phyloP scores from a whole-genome alignment of 2,797 vertebrate species.

The Loriculus beryllinus region DNA sequence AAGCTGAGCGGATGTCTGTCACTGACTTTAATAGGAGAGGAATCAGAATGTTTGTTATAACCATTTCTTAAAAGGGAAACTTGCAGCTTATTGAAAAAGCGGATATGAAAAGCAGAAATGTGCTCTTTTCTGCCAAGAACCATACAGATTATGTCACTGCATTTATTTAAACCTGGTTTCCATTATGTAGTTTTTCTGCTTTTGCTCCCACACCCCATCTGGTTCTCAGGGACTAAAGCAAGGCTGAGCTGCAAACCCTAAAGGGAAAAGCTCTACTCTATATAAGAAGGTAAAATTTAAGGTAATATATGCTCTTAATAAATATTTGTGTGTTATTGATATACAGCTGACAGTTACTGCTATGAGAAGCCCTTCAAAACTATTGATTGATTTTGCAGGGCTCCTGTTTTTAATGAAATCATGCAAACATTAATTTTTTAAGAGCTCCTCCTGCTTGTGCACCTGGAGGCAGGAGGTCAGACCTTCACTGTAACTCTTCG shows the following conservation, averaged over 20 bases:
- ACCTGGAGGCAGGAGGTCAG: background rate
- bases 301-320: background rate
- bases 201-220: accelerated
- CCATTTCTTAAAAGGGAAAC: constrained; percentile 55
- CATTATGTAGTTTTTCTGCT: background rate
- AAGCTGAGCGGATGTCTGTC: background rate
- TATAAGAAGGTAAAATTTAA: background rate
- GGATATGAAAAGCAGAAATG: constrained; percentile 36
- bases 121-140: constrained; percentile 41
- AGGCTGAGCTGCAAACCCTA: background rate
- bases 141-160: background rate
- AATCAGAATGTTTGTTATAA: constrained; percentile 3
- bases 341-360: background rate
- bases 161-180: constrained; percentile 46
- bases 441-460: background rate
- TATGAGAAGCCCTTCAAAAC: background rate
- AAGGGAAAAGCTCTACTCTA: background rate
- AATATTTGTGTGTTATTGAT: background rate
- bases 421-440: accelerated
- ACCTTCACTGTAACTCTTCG: background rate
- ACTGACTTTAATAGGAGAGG: constrained; percentile 58
- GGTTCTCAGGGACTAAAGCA: background rate
- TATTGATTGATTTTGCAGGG: background rate
- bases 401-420: background rate
- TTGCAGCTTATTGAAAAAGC: constrained; percentile 18